Percentiles rank a stretch among this genome's conserved stretches.
These are phyloP conservation scores for Gonocerus acuteangulatus DNA, from an alignment of 2,888 invertebrate species.

Conservation along the genomic window DNA sequence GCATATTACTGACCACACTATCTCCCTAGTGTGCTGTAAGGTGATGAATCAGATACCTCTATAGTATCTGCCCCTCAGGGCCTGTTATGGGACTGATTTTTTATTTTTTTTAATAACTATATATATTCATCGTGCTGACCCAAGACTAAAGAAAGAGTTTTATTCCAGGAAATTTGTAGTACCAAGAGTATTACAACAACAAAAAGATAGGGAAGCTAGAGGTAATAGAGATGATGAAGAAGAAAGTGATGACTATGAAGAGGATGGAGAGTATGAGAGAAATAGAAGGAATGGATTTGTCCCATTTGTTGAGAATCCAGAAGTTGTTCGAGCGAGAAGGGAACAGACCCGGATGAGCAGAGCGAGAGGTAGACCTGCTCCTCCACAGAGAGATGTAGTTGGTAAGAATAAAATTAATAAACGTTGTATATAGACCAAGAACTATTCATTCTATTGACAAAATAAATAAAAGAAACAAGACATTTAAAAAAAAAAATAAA, in stretches of 20 bases:
- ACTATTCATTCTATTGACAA: neutral
- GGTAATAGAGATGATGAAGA: constrained; percentile 45
- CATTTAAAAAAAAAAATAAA: too few species aligned
- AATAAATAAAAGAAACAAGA: too few species aligned
- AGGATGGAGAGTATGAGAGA: constrained; percentile 43
- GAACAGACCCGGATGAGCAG: constrained; percentile 47
- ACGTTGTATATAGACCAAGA: neutral
- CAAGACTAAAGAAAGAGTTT: too few species aligned
- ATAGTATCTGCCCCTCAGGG: too few species aligned
- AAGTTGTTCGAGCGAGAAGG: constrained; percentile 58
- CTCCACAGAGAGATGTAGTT: constrained; percentile 40
- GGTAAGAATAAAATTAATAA: constrained; percentile 38
- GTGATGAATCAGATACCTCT: too few species aligned
- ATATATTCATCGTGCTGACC: too few species aligned
- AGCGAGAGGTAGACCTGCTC: constrained; percentile 30
- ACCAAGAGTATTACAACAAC: constrained; percentile 42
- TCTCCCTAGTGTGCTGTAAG: too few species aligned
- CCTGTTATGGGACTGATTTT: too few species aligned
- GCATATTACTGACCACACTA: too few species aligned
- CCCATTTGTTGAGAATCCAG: constrained; percentile 67
- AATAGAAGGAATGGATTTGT: neutral
- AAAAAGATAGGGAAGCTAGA: constrained; percentile 27
- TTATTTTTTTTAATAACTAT: too few species aligned
- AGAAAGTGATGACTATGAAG: constrained; percentile 43
- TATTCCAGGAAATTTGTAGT: constrained; percentile 38